Conservation (phyloP, 2,797 vertebrate species). For the Falco naumanni region DNA sequence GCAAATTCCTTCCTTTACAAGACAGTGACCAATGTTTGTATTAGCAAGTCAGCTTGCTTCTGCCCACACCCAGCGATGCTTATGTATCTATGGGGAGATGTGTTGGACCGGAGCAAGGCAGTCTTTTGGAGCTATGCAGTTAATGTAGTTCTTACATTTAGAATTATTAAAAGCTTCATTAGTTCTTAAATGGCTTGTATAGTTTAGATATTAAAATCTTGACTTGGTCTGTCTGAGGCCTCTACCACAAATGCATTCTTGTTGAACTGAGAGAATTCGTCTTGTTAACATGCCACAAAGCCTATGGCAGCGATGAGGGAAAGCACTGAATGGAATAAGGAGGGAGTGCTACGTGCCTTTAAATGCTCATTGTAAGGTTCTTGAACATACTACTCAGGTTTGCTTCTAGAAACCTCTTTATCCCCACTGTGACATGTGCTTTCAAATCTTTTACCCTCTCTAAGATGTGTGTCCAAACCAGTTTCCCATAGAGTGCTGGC, state of each 20-base stretch:
- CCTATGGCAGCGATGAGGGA: not conserved
- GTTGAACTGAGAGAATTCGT: not conserved
- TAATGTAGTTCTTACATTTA: not conserved
- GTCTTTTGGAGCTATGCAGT: not conserved
- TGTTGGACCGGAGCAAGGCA: not conserved
- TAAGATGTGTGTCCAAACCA: not conserved
- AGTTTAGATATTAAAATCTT: not conserved
- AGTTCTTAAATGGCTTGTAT: not conserved
- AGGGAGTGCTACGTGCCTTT: not conserved
- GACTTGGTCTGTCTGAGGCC: not conserved
- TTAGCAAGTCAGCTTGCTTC: constrained; percentile 1
- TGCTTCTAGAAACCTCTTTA: not conserved
- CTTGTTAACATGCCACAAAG: not conserved
- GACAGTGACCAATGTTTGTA: not conserved
- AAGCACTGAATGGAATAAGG: not conserved
- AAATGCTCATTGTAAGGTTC: not conserved
- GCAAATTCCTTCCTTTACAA: constrained; percentile 23
- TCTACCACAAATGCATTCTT: not conserved
- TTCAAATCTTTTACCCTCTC: not conserved
- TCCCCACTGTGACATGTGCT: not conserved
- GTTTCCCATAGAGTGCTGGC: not conserved
- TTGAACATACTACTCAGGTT: not conserved
- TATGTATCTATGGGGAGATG: not conserved
- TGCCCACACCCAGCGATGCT: not conserved
- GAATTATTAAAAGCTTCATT: not conserved